These are phyloP conservation scores for Choloepus didactylus DNA, from an alignment of 2,797 vertebrate genomes.

Conservation along the genomic window DNA sequence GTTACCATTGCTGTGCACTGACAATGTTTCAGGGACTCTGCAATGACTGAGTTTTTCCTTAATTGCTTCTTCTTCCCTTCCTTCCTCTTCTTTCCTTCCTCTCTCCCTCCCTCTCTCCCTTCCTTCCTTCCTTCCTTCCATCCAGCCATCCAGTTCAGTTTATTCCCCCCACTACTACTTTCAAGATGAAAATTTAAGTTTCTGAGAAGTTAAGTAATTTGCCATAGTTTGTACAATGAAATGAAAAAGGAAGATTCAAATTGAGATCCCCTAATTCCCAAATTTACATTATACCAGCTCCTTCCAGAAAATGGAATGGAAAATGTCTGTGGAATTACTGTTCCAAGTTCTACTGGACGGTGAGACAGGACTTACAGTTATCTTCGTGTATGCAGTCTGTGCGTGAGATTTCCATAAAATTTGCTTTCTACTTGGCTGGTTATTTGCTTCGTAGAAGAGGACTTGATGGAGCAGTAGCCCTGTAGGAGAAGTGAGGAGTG, in stretches of 20 bases:
- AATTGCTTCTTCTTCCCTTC: too few relatives aligned
- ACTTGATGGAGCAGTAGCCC: background rate
- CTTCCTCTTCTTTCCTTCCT: background rate
- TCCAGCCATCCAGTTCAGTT: background rate
- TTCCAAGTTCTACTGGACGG: background rate
- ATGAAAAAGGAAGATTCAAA: background rate
- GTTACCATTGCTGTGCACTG: background rate
- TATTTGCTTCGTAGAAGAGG: background rate
- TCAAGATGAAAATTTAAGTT: background rate
- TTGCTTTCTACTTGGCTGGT: background rate
- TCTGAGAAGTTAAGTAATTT: conserved; percentile 2
- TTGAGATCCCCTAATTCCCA: background rate
- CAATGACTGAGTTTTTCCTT: background rate
- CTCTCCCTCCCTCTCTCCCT: background rate
- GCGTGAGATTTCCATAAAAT: background rate
- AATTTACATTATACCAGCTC: background rate
- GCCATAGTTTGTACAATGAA: background rate
- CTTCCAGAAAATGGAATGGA: conserved; percentile 4
- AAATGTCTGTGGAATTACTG: background rate
- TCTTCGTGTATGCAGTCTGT: background rate
- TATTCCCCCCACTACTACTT: background rate
- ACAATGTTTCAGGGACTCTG: background rate
- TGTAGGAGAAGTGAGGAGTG: background rate
- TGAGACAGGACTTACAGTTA: background rate
- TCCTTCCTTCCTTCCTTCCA: background rate